Base-by-base conservation (phyloP, 2,888 invertebrate genomes). In the Limnephilus auricula region DNA sequence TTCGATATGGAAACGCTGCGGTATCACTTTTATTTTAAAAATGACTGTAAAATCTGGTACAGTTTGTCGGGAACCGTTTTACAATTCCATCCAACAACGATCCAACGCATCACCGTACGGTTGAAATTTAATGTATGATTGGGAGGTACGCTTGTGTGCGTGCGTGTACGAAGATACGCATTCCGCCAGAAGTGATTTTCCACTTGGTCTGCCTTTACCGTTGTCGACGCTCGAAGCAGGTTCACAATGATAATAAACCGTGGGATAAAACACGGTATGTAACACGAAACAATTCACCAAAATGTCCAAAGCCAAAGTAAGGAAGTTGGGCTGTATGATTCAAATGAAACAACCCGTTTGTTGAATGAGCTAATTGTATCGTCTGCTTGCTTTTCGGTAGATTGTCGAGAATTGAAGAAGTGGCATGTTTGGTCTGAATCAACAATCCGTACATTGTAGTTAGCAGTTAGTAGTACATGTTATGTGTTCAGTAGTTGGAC, bases 141-240 rank as follows among this genome's bases (percentile, higher is more conserved):
- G 18, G 80, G 25, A 25, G 80, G 80, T 82, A 15, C 32, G 80
- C 80, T 13, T 34, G 31, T 31, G 80, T 32, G 80, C 80, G 25
- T 34, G 80, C 32, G n/a, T 65, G 65, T 65, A 65, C 65, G 31
- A n/a, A 15, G 31, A 82, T 82, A 34, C 80, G 80, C 80, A 82
- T 82, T 32, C 80, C 80, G 80, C 80, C 80, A 82, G 32, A 82
- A 82, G 80, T 82, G 80, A 82, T 82, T 80, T 80, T 80, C 80
- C 80, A 31, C 80, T 80, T 12, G 80, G 31, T 15, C 18, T 32
- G 31, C 1, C 80, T 82, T 82, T 82, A 82, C 80, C 80, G 80
- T 82, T 82, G 80, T 31, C 31, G 32, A 31, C 31, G 31, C 31
- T 31, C 80, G 80, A 13, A 82, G 80, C 80, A 31, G 80, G 32